Conservation (phyloP, 2,888 invertebrate genomes). For the Lysandra bellargus region DNA sequence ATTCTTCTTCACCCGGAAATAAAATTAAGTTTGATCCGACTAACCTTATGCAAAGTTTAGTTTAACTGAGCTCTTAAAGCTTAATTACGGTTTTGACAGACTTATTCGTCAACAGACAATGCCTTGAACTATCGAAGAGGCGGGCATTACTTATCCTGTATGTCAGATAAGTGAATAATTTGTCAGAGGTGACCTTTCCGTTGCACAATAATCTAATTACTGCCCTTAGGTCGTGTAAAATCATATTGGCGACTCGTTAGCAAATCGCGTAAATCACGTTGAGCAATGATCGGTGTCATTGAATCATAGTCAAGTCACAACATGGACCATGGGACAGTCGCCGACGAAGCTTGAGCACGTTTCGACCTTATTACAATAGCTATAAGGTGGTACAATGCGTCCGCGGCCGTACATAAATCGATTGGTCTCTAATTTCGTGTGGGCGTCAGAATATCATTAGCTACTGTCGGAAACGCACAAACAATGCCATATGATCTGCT, state of each 20-base stretch:
- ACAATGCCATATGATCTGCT: conserved; percentile 34
- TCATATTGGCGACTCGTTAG: conserved; percentile 36
- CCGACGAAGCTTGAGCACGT: background rate
- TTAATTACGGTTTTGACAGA: conserved; percentile 1
- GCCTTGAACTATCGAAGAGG: conserved; percentile 21
- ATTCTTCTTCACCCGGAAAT: no score
- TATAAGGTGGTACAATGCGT: conserved; percentile 33
- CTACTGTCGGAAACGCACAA: conserved; percentile 60
- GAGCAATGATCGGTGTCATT: conserved; percentile 53
- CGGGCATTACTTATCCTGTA: conserved; percentile 22
- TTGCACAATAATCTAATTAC: conserved; percentile 22
- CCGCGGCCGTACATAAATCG: conserved; percentile 49
- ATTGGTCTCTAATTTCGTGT: conserved; percentile 62
- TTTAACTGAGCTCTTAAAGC: background rate
- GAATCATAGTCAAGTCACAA: conserved; percentile 43
- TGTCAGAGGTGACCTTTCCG: conserved; percentile 18
- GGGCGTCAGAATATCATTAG: conserved; percentile 56
- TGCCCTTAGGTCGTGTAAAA: conserved; percentile 33
- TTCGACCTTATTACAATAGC: background rate
- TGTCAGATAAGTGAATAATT: conserved; percentile 23
- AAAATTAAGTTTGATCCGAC: background rate
- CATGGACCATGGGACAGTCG: conserved; percentile 27
- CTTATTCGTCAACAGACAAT: background rate
- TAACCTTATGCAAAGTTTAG: background rate
- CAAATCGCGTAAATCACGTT: conserved; percentile 59